These are phyloP conservation scores for Sapayoa aenigma DNA, from an alignment of 2,113 vertebrate species.

Conservation along the genomic window DNA sequence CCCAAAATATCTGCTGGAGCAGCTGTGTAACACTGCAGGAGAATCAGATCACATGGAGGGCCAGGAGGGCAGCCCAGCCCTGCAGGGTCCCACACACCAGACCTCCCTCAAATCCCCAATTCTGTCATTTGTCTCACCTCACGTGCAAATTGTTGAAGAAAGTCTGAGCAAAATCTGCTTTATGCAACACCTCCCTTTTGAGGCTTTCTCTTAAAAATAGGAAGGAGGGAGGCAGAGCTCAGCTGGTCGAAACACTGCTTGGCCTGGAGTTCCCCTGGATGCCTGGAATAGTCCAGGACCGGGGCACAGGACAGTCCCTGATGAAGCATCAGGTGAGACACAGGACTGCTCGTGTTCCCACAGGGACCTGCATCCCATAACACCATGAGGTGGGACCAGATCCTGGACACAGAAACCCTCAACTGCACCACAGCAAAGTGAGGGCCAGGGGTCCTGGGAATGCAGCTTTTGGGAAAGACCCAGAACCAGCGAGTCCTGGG, in stretches of 20 bases:
- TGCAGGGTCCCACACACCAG: fast-evolving
- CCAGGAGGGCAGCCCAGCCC: background rate
- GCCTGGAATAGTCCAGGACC: fast-evolving
- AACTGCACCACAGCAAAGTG: fast-evolving
- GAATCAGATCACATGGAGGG: background rate
- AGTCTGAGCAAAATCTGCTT: background rate
- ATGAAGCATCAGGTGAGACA: background rate
- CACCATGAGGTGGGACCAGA: fast-evolving
- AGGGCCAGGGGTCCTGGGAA: background rate
- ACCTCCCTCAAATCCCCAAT: fast-evolving
- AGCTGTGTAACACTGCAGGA: background rate
- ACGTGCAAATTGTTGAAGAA: background rate
- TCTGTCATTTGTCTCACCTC: background rate
- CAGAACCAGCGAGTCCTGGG: fast-evolving
- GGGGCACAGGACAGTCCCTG: background rate
- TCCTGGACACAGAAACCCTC: fast-evolving
- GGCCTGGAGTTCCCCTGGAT: fast-evolving
- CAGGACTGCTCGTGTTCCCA: fast-evolving
- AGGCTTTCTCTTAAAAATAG: background rate
- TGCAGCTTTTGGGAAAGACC: background rate
- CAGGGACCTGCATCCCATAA: fast-evolving
- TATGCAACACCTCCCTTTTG: fast-evolving
- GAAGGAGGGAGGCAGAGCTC: background rate
- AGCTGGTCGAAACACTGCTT: background rate
- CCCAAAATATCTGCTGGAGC: background rate